phyloP scores from a whole-genome alignment of 2,888 invertebrate species.

The Papilio protenor region DNA sequence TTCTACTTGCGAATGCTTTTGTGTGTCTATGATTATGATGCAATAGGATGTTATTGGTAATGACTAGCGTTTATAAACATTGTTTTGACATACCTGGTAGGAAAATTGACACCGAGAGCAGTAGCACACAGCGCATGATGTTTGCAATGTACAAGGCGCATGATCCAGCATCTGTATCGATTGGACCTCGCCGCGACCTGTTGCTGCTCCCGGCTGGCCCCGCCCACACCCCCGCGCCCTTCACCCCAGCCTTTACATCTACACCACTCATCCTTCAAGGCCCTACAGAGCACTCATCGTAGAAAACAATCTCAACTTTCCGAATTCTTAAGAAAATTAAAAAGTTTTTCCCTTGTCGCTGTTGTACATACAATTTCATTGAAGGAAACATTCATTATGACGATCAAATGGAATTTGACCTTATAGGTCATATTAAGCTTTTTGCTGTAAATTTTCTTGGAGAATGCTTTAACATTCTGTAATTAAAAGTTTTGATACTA shows the following conservation, averaged over 20 bases:
- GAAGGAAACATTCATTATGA: constrained; percentile 17
- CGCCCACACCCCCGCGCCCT: constrained; percentile 56
- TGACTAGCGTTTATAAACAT: constrained; percentile 31
- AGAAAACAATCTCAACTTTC: constrained; percentile 79
- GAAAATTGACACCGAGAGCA: constrained; percentile 72
- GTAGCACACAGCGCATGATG: constrained; percentile 76
- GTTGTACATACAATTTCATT: constrained; percentile 44
- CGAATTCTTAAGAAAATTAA: constrained; percentile 76
- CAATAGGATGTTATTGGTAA: constrained; percentile 16
- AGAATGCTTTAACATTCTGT: background rate
- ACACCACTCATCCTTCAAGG: constrained; percentile 53
- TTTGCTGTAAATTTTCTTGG: background rate
- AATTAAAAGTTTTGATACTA: constrained; percentile 1
- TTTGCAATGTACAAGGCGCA: constrained; percentile 68
- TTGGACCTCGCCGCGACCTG: constrained; percentile 71
- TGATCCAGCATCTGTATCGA: constrained; percentile 79
- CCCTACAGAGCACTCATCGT: constrained; percentile 64
- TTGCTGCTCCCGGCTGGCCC: constrained; percentile 69
- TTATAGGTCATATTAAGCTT: background rate
- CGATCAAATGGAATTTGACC: background rate
- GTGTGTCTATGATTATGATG: constrained; percentile 16
- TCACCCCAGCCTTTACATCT: constrained; percentile 5
- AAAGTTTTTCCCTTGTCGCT: constrained; percentile 59
- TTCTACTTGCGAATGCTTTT: constrained; percentile 1
- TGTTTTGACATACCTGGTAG: constrained; percentile 73